A percentile compares a stretch with the other conserved stretches of the same genome.
phyloP scores from a whole-genome alignment of 1,140 invertebrate genomes.

The Melanaphis sacchari region DNA sequence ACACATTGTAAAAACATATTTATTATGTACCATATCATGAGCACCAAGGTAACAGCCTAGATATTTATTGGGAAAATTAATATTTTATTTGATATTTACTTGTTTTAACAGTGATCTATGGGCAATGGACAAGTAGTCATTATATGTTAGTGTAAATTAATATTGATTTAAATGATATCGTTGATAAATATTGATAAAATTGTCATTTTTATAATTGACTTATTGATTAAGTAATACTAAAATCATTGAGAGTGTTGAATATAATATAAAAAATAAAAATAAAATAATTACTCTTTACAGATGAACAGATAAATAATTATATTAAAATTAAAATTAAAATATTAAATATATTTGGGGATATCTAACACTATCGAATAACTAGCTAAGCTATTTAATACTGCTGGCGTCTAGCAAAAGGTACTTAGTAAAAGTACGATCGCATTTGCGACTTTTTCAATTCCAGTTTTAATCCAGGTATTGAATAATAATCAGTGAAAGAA shows the following conservation, averaged over 20 bases:
- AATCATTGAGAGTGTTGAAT: no score
- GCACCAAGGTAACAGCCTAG: not conserved
- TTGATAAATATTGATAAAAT: no score
- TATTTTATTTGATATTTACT: not conserved
- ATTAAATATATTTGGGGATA: no score
- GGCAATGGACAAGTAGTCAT: not conserved
- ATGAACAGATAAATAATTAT: no score
- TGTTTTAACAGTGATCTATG: not conserved
- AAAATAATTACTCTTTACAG: no score
- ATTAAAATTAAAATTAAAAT: no score
- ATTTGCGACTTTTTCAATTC: not conserved
- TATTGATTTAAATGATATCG: no score
- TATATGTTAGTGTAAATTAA: not conserved
- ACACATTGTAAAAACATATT: not conserved
- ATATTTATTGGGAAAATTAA: not conserved
- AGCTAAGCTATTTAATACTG: not conserved
- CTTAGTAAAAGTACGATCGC: not conserved
- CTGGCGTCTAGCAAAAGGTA: not conserved
- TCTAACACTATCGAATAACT: not conserved
- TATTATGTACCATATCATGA: not conserved
- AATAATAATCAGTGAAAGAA: not conserved
- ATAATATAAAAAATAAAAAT: no score
- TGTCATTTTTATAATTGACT: no score
- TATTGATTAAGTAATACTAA: no score
- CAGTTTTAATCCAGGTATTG: not conserved